Percentiles rank a stretch among this genome's conserved stretches.
phyloP scores from a whole-genome alignment of 2,113 vertebrate genomes.

The Gnathochromis pfefferi region DNA sequence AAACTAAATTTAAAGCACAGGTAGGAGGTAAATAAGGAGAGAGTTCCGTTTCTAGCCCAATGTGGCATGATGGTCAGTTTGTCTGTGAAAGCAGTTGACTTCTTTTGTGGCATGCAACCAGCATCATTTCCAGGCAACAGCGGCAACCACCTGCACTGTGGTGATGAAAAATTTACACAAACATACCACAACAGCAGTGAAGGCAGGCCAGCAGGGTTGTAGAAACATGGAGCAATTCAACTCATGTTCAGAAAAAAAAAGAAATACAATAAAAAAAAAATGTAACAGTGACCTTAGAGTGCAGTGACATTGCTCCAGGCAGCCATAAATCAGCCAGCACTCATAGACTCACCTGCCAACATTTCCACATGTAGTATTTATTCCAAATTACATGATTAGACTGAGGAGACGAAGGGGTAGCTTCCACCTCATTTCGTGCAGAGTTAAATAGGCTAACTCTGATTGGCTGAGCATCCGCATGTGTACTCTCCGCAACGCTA shows the following conservation, averaged over 20 bases:
- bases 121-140: not conserved
- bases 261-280: not conserved
- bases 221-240: not conserved
- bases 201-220: not conserved
- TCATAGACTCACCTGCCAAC: not conserved
- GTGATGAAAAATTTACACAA: not conserved
- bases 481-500: not conserved
- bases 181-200: not conserved
- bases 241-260: not conserved
- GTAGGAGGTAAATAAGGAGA: not conserved
- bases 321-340: not conserved
- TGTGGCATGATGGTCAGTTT: not conserved
- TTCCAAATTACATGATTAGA: not conserved
- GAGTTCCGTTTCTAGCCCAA: not conserved
- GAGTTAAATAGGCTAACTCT: not conserved
- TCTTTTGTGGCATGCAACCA: not conserved
- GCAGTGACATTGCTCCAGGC: not conserved
- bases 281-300: not conserved
- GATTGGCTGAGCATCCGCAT: not conserved
- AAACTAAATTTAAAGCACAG: not conserved
- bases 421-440: not conserved
- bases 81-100: not conserved
- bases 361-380: not conserved
- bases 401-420: not conserved
- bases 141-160: not conserved